Evolutionary conservation across 92 coral and sea anemone species (phyloP), one percentile per base, ranked within the genome.

Genomic region (Epizoanthus rinbou): DNA sequence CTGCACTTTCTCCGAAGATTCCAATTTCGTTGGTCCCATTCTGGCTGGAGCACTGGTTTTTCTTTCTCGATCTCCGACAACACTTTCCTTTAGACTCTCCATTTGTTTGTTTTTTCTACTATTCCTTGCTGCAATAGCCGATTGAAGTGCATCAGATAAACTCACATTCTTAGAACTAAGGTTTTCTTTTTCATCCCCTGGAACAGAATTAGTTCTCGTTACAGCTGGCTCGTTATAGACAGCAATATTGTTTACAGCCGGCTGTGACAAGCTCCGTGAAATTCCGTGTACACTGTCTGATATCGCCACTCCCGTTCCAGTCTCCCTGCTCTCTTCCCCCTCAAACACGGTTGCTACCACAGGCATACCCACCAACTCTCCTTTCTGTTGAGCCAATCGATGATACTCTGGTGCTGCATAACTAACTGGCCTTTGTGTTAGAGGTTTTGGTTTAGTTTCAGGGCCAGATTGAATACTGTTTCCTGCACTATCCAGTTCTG

Each of bases 81-180:
- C 76, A 50, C 74, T 54, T 35, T 62, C 58, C 22, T 73, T 41
- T 31, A 16, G 8, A 23, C 23, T 45, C 22, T 56, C 52, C 14
- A 23, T 28, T 18, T 31, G 86, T 58, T 84, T 57, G 62, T 31
- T 71, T 52, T 81, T 86, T 80, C 84, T 86, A 43, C 63, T 90
- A 18, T 79, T 79, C 22, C 98, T 82, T 18, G 94, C 98, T 2
- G 94, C 95, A 14, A 93, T 92, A 19, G 95, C 98, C 69, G 79
- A 84, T 39, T 93, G 95, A 19, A 93, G 89, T 3, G 95, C 95
- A 37, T 85, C 90, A 13, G 97, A 93, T 54, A 91, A 68, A 63
- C 79, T 86, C 6, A 86, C 88, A 15, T 81, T 86, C 85, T 86
- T 81, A 5, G 74, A 8, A 56, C 41, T 47, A 4, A 45, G 62